Conservation (phyloP, 2,888 invertebrate species). For the Aporophyla nigra region DNA sequence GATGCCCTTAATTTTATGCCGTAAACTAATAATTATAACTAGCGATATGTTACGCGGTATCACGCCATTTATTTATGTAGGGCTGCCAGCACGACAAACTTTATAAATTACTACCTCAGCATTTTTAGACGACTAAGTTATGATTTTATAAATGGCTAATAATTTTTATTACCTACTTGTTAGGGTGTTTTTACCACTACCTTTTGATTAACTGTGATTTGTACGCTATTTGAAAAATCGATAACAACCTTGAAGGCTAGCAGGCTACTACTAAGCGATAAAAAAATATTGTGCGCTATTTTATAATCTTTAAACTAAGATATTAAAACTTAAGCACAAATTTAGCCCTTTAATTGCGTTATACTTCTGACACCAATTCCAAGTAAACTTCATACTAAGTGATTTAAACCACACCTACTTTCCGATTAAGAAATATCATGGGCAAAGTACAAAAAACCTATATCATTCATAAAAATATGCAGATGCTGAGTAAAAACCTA, state of each 20-base stretch:
- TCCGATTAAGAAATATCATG: too few relatives aligned
- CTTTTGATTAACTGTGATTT: not conserved
- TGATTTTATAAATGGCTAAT: not conserved
- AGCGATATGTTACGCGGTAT: conserved; percentile 52
- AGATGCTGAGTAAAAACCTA: too few relatives aligned
- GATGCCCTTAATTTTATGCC: conserved; percentile 81
- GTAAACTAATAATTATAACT: conserved; percentile 66
- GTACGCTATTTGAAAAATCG: not conserved
- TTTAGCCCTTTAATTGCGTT: not conserved
- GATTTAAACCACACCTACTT: too few relatives aligned
- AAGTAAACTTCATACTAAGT: not conserved
- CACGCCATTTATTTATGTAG: conserved; percentile 53
- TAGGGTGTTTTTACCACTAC: not conserved
- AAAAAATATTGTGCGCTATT: not conserved
- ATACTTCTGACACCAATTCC: not conserved
- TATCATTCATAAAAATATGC: too few relatives aligned
- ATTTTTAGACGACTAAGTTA: not conserved
- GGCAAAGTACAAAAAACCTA: too few relatives aligned
- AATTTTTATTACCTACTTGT: not conserved
- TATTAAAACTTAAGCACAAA: not conserved
- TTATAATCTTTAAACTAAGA: not conserved
- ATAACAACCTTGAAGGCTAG: too few relatives aligned
- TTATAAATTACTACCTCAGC: conserved; percentile 18
- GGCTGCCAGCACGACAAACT: conserved; percentile 29
- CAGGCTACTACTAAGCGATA: too few relatives aligned